Evolutionary conservation across 2,797 vertebrate species (phyloP).

Genomic region (Lepilemur septentrionalis): DNA sequence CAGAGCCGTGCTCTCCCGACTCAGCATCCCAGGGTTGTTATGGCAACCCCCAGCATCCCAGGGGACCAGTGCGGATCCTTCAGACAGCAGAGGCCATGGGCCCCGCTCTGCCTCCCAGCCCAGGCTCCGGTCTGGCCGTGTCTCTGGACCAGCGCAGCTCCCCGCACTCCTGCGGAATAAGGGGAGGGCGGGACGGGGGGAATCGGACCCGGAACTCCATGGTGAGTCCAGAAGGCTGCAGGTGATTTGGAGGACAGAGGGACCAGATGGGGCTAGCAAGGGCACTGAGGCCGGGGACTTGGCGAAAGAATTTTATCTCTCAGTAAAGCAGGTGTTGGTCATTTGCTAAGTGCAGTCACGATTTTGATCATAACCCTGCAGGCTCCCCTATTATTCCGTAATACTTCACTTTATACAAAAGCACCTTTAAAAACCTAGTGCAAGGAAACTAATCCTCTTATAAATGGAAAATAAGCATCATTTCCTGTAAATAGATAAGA

Average conservation of each 20-base stretch:
- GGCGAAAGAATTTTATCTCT: not conserved
- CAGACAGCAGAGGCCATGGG: not conserved
- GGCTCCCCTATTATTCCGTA: not conserved
- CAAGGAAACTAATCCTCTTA: not conserved
- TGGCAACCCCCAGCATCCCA: not conserved
- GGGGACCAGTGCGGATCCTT: not conserved
- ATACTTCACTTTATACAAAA: not conserved
- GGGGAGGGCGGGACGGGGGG: no score
- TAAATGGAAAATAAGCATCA: not conserved
- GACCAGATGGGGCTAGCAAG: rapidly evolving
- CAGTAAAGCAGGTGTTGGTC: not conserved
- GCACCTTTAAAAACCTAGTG: not conserved
- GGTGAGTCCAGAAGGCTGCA: not conserved
- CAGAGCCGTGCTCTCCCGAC: not conserved
- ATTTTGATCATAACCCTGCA: not conserved
- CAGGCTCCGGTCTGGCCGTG: not conserved
- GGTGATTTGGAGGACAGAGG: not conserved
- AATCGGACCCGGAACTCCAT: not conserved
- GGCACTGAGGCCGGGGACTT: rapidly evolving
- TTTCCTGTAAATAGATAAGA: not conserved
- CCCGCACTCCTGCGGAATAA: not conserved
- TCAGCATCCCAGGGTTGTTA: not conserved
- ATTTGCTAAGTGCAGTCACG: rapidly evolving
- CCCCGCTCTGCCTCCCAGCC: not conserved
- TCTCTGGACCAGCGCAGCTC: not conserved